phyloP scores from a whole-genome alignment of 2,113 vertebrate species.

The Athene cunicularia region DNA sequence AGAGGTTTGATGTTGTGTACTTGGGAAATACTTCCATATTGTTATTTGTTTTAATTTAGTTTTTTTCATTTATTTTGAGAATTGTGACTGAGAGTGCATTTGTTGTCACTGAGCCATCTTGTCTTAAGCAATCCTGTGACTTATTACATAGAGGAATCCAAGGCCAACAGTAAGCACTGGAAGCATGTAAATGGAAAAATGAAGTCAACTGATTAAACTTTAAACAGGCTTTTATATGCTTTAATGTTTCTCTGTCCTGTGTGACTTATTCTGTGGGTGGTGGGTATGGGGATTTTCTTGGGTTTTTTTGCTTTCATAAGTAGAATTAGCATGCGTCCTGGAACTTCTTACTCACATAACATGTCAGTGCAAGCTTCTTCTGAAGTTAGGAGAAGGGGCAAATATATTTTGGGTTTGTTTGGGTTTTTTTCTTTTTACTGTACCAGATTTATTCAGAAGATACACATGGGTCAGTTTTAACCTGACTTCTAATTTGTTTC shows the following conservation, averaged over 20 bases:
- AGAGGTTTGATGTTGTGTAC: background rate
- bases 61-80: conserved; percentile 34
- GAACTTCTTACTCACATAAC: background rate
- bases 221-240: conserved; percentile 5
- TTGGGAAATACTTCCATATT: background rate
- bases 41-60: background rate
- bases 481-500: background rate
- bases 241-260: conserved; percentile 1
- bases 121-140: conserved; percentile 21
- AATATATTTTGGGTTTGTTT: background rate
- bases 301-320: background rate
- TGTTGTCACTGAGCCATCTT: conserved; percentile 36
- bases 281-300: background rate
- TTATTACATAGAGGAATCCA: conserved; percentile 35
- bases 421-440: background rate
- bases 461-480: background rate
- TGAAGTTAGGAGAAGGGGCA: background rate
- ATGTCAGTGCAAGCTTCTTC: background rate
- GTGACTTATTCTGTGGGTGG: conserved; percentile 10
- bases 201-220: conserved; percentile 57
- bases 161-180: conserved; percentile 27
- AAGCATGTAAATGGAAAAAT: conserved; percentile 59
- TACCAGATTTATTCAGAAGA: background rate
- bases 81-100: background rate
- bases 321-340: background rate